These are phyloP conservation scores for Netelia melanura DNA, from an alignment of 2,888 invertebrate genomes.

Conservation along the genomic window DNA sequence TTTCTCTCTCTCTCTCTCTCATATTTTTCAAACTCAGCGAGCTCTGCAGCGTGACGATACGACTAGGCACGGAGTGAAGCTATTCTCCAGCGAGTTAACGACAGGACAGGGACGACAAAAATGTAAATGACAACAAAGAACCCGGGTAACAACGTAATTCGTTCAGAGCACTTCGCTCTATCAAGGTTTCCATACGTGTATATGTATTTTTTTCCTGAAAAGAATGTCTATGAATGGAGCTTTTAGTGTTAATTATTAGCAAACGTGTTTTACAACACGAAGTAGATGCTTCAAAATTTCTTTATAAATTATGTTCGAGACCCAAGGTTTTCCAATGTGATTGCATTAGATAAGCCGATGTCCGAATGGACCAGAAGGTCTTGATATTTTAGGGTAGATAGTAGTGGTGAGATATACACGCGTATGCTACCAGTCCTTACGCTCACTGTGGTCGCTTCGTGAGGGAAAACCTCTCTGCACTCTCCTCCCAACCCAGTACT, in stretches of 20 bases:
- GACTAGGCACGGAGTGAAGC: not conserved
- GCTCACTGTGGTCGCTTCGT: constrained; percentile 33
- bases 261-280: not conserved
- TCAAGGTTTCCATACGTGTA: no score
- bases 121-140: not conserved
- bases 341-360: constrained; percentile 21
- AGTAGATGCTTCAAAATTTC: constrained; percentile 10
- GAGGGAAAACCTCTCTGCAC: constrained; percentile 12
- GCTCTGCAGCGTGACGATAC: not conserved
- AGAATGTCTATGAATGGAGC: no score
- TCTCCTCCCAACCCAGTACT: constrained; percentile 7
- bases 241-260: not conserved
- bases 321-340: not conserved
- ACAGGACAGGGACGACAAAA: not conserved
- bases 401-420: constrained; percentile 34
- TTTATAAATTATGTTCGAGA: not conserved
- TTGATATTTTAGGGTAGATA: constrained; percentile 43
- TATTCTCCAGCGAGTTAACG: not conserved
- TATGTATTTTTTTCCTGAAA: no score
- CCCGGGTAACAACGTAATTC: no score
- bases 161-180: no score
- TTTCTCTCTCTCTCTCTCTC: not conserved
- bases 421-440: constrained; percentile 2
- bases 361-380: constrained; percentile 27
- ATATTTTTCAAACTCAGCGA: not conserved